Conservation (phyloP, 1,140 invertebrate species). For the Limonius californicus region DNA sequence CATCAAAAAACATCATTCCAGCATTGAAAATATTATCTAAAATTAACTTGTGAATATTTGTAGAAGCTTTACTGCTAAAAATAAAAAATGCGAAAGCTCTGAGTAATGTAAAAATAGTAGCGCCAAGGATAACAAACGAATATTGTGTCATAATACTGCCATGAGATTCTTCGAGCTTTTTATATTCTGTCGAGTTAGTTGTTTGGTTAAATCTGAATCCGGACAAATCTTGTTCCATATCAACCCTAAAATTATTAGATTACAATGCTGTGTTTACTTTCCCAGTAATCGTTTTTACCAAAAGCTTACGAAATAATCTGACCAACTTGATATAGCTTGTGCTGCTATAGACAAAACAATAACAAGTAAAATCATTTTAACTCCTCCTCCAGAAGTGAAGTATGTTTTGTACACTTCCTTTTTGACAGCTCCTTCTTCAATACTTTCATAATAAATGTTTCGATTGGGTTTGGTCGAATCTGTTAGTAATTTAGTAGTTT, state of each 20-base stretch:
- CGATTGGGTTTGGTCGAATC: slow-evolving; percentile 17
- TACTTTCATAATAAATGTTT: slow-evolving; percentile 24
- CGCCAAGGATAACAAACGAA: not conserved
- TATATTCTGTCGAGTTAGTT: slow-evolving; percentile 9
- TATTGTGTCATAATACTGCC: slow-evolving; percentile 4
- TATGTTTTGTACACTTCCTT: slow-evolving; percentile 62
- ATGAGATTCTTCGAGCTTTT: not conserved
- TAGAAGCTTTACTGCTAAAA: slow-evolving; percentile 42
- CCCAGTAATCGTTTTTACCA: slow-evolving; percentile 51
- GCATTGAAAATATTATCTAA: slow-evolving; percentile 58
- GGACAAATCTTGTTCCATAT: slow-evolving; percentile 15
- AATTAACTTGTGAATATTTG: slow-evolving; percentile 63
- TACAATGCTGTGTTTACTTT: too few relatives aligned
- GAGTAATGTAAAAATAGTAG: slow-evolving; percentile 3
- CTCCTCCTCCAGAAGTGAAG: slow-evolving; percentile 60
- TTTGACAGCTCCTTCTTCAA: slow-evolving; percentile 46
- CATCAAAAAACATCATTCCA: slow-evolving; percentile 66
- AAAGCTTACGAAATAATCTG: slow-evolving; percentile 75
- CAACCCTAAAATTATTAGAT: slow-evolving; percentile 15
- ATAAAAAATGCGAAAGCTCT: slow-evolving; percentile 2
- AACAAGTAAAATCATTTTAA: slow-evolving; percentile 53
- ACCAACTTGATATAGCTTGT: slow-evolving; percentile 61
- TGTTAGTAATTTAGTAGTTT: slow-evolving; percentile 20
- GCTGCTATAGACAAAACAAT: slow-evolving; percentile 57
- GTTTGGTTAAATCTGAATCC: slow-evolving; percentile 9